Percentiles rank a stretch among this genome's conserved stretches.
Evolutionary conservation across 2,888 invertebrate genomes (phyloP).

Genomic region (Volucella inflata): DNA sequence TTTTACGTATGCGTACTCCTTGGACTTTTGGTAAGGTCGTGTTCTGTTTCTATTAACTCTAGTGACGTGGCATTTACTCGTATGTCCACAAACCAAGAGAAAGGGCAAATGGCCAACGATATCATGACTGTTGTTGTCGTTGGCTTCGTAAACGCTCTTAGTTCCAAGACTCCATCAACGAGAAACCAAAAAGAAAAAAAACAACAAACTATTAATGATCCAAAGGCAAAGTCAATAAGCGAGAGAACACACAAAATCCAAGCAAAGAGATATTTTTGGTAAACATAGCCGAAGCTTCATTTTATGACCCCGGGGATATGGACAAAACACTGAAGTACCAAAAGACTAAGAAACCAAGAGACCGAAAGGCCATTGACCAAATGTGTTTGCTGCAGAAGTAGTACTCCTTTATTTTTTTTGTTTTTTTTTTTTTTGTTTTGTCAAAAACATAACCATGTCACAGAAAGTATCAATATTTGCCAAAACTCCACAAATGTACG

Average conservation of each 20-base stretch:
- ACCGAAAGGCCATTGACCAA: conserved; percentile 23
- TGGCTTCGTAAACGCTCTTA: conserved; percentile 18
- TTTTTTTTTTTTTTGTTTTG: conserved; percentile 1
- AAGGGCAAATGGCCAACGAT: conserved; percentile 39
- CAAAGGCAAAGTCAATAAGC: conserved; percentile 66
- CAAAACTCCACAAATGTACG: conserved; percentile 35
- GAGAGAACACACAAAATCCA: conserved; percentile 24
- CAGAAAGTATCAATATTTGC: conserved; percentile 50
- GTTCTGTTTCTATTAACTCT: conserved; percentile 51
- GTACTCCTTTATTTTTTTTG: background rate
- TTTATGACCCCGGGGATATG: background rate
- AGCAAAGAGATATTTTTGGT: conserved; percentile 35
- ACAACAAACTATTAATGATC: conserved; percentile 70
- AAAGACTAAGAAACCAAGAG: conserved; percentile 29
- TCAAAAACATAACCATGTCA: conserved; percentile 11
- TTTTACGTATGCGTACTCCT: background rate
- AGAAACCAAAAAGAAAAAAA: conserved; percentile 12
- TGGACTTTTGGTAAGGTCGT: background rate
- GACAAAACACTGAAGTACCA: conserved; percentile 27
- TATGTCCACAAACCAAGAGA: conserved; percentile 43
- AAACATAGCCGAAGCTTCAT: conserved; percentile 39
- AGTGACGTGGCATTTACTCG: conserved; percentile 69
- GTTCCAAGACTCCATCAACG: background rate
- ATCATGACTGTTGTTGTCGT: background rate
- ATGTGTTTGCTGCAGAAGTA: conserved; percentile 10